Evolutionary conservation across 2,113 vertebrate genomes (phyloP).

Genomic region (Rattus rattus): DNA sequence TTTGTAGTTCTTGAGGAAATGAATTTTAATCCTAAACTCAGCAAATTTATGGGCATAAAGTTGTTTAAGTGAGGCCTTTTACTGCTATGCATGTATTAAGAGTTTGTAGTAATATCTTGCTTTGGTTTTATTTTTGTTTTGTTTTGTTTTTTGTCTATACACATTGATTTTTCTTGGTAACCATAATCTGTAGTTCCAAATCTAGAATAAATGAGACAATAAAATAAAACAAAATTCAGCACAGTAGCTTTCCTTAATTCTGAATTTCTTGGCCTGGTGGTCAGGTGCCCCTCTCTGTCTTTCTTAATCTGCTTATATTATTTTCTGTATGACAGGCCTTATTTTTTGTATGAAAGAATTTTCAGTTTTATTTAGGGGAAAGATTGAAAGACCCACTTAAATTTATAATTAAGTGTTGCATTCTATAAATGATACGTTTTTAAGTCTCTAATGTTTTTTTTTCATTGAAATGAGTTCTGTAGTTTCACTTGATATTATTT

Average conservation of each 20-base stretch:
- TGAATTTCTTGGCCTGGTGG: not conserved
- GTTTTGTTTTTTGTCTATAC: not conserved
- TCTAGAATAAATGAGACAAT: not conserved
- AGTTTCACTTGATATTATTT: not conserved
- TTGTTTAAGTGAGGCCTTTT: not conserved
- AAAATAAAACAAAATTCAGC: not conserved
- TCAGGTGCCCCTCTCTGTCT: not conserved
- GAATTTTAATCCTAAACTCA: not conserved
- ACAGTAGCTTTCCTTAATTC: not conserved
- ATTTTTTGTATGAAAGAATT: not conserved
- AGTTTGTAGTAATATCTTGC: not conserved
- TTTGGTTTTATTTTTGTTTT: not conserved
- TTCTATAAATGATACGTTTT: not conserved
- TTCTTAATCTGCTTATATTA: not conserved
- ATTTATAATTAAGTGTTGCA: not conserved
- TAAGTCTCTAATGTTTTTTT: not conserved
- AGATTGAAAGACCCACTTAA: not conserved
- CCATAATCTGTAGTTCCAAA: not conserved
- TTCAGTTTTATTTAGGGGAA: not conserved
- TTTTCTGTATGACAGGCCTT: not conserved
- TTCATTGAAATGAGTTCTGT: not conserved
- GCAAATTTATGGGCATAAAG: not conserved
- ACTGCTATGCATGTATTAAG: not conserved
- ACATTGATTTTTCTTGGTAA: not conserved
- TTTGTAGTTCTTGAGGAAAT: not conserved